A percentile compares a stretch with the other conserved stretches of the same genome.
phyloP scores from a whole-genome alignment of 2,797 vertebrate genomes.

The Rhinatrema bivittatum region DNA sequence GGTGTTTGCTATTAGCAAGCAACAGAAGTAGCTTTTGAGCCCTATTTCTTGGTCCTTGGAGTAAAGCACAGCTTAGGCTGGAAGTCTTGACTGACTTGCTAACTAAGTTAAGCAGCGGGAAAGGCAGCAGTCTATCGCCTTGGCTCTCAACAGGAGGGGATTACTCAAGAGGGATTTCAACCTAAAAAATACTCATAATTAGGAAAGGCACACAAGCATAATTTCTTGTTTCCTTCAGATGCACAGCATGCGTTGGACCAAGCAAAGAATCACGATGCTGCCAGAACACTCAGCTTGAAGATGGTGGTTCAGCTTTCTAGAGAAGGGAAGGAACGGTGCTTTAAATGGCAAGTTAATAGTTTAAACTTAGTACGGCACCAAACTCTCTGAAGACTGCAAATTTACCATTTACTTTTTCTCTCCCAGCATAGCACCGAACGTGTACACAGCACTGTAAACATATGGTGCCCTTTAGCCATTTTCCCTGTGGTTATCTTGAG shows the following conservation, averaged over 20 bases:
- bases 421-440: too few relatives aligned
- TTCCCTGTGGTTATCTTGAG: too few relatives aligned
- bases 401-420: too few relatives aligned
- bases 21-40: neutral
- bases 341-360: slow-evolving; percentile 12
- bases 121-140: slow-evolving; percentile 26
- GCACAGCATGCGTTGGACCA: slow-evolving; percentile 24
- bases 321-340: slow-evolving; percentile 25
- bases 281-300: too few relatives aligned
- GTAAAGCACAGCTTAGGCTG: neutral
- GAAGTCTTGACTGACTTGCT: slow-evolving; percentile 11
- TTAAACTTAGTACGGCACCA: too few relatives aligned
- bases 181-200: slow-evolving; percentile 49
- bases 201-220: slow-evolving; percentile 37
- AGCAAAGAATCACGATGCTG: slow-evolving; percentile 40
- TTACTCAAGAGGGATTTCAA: slow-evolving; percentile 25
- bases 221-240: slow-evolving; percentile 39
- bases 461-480: too few relatives aligned
- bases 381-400: too few relatives aligned
- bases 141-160: slow-evolving; percentile 16
- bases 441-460: too few relatives aligned
- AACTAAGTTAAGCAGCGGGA: slow-evolving; percentile 11
- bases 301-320: slow-evolving; percentile 31
- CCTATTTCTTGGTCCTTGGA: slow-evolving; percentile 9
- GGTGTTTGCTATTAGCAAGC: slow-evolving; percentile 17